Conservation (phyloP, 2,888 invertebrate genomes). For the Cantharis rufa region DNA sequence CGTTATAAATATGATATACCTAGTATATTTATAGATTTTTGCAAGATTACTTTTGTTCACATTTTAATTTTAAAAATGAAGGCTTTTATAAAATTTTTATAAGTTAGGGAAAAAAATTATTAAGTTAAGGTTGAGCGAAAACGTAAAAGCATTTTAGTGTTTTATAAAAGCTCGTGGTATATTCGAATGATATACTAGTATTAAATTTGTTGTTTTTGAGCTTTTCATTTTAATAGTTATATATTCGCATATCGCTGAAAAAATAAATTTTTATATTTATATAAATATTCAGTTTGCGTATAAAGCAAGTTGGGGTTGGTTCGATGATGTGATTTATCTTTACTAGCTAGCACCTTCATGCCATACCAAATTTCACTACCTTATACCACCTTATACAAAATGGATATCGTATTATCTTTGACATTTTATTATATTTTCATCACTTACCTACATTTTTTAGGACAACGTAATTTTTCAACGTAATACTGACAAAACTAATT, state of each 20-base stretch:
- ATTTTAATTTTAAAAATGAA: neutral
- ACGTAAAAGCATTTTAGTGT: conserved; percentile 14
- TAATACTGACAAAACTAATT: neutral
- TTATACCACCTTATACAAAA: neutral
- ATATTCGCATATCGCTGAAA: conserved; percentile 11
- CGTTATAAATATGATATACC: too few species aligned
- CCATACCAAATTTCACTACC: conserved; percentile 6
- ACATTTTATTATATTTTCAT: conserved; percentile 1
- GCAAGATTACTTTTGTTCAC: neutral
- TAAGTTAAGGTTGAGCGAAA: conserved; percentile 4
- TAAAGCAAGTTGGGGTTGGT: neutral
- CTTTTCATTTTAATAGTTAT: neutral
- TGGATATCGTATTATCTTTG: neutral
- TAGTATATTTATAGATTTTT: neutral
- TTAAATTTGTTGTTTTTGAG: neutral
- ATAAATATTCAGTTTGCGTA: conserved; percentile 31
- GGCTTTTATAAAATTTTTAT: conserved; percentile 1
- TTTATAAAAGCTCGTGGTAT: neutral
- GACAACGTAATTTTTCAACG: neutral
- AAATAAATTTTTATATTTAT: conserved; percentile 28
- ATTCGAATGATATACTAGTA: neutral
- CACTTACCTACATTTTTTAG: neutral
- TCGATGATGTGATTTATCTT: conserved; percentile 21
- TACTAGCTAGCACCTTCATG: neutral
- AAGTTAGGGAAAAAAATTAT: conserved; percentile 1